Percentiles rank a stretch among this genome's conserved stretches.
Evolutionary conservation across 2,113 vertebrate genomes (phyloP).

Genomic region (Ictalurus furcatus): DNA sequence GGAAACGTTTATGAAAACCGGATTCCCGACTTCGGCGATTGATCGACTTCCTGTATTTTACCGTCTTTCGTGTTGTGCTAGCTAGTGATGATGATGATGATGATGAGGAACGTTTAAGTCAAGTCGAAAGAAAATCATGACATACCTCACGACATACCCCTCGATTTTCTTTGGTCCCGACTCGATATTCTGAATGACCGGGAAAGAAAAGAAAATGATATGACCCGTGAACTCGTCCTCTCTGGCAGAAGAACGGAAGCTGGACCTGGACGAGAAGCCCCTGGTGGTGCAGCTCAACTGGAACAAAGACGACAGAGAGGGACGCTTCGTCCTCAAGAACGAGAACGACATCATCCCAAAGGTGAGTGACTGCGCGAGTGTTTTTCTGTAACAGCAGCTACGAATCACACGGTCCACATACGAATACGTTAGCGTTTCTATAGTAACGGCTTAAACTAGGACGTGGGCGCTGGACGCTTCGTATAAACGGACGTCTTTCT

Average conservation of each 20-base stretch:
- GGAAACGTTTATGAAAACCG: not conserved
- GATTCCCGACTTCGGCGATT: too few relatives aligned
- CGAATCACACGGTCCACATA: not conserved
- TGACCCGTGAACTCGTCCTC: slow-evolving; percentile 39
- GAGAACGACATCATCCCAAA: slow-evolving; percentile 93
- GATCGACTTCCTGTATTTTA: too few relatives aligned
- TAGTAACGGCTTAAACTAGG: not conserved
- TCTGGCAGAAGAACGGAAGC: slow-evolving; percentile 94
- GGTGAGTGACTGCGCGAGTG: slow-evolving; percentile 65
- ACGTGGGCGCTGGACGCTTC: not conserved
- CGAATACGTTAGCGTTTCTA: not conserved
- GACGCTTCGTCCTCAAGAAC: slow-evolving; percentile 97
- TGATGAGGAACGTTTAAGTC: not conserved
- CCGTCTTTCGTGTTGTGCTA: not conserved
- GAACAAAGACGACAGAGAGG: slow-evolving; percentile 98
- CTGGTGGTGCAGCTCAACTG: slow-evolving; percentile 97
- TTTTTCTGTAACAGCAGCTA: not conserved
- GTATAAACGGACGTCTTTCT: not conserved
- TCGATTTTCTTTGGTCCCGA: too few relatives aligned
- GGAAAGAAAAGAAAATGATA: not conserved
- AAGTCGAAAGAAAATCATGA: not conserved
- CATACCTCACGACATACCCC: too few relatives aligned
- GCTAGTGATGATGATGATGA: not conserved
- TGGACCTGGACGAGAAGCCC: slow-evolving; percentile 96
- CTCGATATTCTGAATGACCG: not conserved